Conservation (phyloP, 2,888 invertebrate species). For the Eurytoma californica region DNA sequence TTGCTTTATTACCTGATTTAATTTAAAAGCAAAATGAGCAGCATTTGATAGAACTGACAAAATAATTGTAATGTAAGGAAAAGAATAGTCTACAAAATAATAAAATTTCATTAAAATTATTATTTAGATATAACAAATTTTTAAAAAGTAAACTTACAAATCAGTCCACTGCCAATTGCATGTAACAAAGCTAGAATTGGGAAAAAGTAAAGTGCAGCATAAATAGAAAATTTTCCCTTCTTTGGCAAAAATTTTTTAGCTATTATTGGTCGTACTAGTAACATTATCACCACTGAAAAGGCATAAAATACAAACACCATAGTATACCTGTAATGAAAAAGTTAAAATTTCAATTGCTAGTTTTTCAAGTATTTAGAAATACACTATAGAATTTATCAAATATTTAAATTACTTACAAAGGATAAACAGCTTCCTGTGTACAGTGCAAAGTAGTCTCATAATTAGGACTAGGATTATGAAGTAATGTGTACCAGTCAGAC, state of each 20-base stretch:
- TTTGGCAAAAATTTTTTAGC: conserved; percentile 81
- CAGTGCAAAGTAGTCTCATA: conserved; percentile 93
- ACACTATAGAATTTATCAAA: not conserved
- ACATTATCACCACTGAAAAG: conserved; percentile 86
- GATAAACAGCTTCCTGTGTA: conserved; percentile 98
- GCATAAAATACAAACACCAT: conserved; percentile 94
- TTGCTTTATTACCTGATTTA: conserved; percentile 81
- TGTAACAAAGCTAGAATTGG: conserved; percentile 91
- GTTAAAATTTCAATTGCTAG: not conserved
- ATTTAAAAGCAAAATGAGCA: conserved; percentile 90
- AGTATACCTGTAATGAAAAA: conserved; percentile 84
- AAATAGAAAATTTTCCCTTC: conserved; percentile 87
- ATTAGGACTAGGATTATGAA: conserved; percentile 95
- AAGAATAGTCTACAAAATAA: conserved; percentile 87
- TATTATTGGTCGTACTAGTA: conserved; percentile 86
- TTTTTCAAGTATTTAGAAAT: not conserved
- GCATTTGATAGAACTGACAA: conserved; percentile 95
- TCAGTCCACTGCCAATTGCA: conserved; percentile 91
- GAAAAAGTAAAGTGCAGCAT: conserved; percentile 95
- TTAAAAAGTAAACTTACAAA: conserved; percentile 80
- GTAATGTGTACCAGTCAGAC: conserved; percentile 97
- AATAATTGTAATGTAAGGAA: conserved; percentile 93
- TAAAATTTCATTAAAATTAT: conserved; percentile 22
- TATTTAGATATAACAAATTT: conserved; percentile 14
- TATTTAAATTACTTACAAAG: conserved; percentile 83